A percentile compares a stretch with the other conserved stretches of the same genome.
phyloP scores from a whole-genome alignment of 2,888 invertebrate species.

The Calephelis perditalis region DNA sequence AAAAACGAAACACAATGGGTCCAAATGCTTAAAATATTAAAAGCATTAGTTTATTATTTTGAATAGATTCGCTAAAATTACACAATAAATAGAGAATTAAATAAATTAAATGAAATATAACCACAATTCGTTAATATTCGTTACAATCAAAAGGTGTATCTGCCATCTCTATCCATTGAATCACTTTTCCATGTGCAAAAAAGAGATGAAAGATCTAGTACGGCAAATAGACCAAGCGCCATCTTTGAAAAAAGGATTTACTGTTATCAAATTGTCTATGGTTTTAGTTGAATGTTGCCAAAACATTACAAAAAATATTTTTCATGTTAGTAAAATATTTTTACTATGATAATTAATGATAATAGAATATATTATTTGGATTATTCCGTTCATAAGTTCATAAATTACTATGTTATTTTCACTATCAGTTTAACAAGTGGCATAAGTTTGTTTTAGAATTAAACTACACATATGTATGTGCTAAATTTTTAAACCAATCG shows the following conservation, averaged over 20 bases:
- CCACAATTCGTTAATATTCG: slow-evolving; percentile 74
- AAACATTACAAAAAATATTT: neutral
- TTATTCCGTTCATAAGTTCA: too few species aligned
- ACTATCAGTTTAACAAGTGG: too few species aligned
- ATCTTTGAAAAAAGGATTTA: slow-evolving; percentile 45
- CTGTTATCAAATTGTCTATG: slow-evolving; percentile 42
- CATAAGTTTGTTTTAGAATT: too few species aligned
- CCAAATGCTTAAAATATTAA: slow-evolving; percentile 33
- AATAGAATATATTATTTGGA: too few species aligned
- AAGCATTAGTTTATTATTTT: slow-evolving; percentile 35
- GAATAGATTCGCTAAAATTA: slow-evolving; percentile 44
- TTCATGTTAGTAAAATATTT: too few species aligned
- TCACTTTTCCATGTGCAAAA: slow-evolving; percentile 30
- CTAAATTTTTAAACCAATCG: too few species aligned
- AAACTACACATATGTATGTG: too few species aligned
- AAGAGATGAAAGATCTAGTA: slow-evolving; percentile 41
- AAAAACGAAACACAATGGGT: slow-evolving; percentile 34
- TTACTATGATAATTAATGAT: too few species aligned
- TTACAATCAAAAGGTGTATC: slow-evolving; percentile 65
- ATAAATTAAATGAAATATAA: slow-evolving; percentile 54
- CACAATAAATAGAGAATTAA: slow-evolving; percentile 51
- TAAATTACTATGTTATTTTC: too few species aligned
- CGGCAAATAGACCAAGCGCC: slow-evolving; percentile 43
- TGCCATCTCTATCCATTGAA: slow-evolving; percentile 37
- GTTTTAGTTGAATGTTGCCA: slow-evolving; percentile 41